Evolutionary conservation across 2,797 vertebrate species (phyloP).

Genomic region (Ciconia nigra): DNA sequence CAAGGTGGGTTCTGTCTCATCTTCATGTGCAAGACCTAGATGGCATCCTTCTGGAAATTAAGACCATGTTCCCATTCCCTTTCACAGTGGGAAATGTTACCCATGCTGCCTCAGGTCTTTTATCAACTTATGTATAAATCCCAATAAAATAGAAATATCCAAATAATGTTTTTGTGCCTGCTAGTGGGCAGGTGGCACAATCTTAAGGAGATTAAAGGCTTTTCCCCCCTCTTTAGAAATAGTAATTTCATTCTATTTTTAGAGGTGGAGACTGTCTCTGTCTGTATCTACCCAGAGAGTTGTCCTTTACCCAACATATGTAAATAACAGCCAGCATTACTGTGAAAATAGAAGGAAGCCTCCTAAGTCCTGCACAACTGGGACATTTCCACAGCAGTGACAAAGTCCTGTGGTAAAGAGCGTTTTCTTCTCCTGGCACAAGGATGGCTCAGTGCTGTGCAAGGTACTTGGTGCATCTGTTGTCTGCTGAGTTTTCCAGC

Average conservation of each 20-base stretch:
- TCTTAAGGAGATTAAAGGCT: slow-evolving; percentile 40
- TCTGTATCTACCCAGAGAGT: background rate
- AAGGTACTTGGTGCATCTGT: background rate
- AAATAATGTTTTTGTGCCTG: background rate
- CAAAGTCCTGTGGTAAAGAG: background rate
- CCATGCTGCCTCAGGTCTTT: background rate
- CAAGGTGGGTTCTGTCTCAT: background rate
- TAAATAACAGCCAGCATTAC: slow-evolving; percentile 32
- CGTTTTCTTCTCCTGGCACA: background rate
- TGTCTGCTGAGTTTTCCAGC: background rate
- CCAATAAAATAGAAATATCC: slow-evolving; percentile 17
- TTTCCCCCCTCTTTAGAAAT: background rate
- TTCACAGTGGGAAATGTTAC: background rate
- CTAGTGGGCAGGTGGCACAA: slow-evolving; percentile 27
- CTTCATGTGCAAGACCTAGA: background rate
- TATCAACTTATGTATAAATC: background rate
- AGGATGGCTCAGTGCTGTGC: accelerated
- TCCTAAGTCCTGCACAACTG: background rate
- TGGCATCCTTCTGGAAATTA: background rate
- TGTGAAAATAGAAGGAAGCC: background rate
- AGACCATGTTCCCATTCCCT: background rate
- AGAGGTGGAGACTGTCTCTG: background rate
- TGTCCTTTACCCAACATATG: background rate
- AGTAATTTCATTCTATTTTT: slow-evolving; percentile 11
- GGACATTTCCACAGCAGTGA: background rate